A percentile compares a stretch with the other conserved stretches of the same genome.
Evolutionary conservation across 2,113 vertebrate species (phyloP).

Genomic region (Sceloporus undulatus): DNA sequence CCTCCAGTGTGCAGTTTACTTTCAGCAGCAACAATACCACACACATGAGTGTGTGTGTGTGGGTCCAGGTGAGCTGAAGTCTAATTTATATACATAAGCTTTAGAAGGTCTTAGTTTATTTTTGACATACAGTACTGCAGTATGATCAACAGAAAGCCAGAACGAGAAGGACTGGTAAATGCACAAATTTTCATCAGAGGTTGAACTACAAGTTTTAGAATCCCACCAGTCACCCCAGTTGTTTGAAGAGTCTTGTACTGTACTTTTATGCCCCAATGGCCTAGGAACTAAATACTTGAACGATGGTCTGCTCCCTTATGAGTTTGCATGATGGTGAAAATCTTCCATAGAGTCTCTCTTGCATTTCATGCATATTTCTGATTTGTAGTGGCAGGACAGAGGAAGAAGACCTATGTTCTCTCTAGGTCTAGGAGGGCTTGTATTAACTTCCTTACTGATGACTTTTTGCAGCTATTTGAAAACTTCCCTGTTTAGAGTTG

Average conservation of each 20-base stretch:
- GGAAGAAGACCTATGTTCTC: no score
- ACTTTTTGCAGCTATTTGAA: background rate
- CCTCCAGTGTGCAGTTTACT: background rate
- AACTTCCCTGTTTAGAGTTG: background rate
- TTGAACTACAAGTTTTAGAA: background rate
- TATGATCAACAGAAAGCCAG: no score
- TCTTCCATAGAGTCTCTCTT: background rate
- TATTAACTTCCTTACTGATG: no score
- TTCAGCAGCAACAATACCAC: background rate
- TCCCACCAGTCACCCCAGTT: no score
- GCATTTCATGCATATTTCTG: no score
- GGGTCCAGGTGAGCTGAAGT: background rate
- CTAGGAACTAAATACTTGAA: background rate
- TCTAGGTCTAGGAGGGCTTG: no score
- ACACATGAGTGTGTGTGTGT: background rate
- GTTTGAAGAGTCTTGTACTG: no score
- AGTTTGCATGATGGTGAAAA: background rate
- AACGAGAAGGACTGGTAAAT: no score
- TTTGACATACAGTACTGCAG: background rate
- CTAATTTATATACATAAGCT: no score
- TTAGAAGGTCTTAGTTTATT: background rate
- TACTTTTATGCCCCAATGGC: no score
- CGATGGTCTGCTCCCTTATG: no score
- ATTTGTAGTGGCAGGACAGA: no score
- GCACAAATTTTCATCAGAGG: background rate